Conservation (phyloP, 2,113 vertebrate genomes). For the Pachycephala philippinensis region DNA sequence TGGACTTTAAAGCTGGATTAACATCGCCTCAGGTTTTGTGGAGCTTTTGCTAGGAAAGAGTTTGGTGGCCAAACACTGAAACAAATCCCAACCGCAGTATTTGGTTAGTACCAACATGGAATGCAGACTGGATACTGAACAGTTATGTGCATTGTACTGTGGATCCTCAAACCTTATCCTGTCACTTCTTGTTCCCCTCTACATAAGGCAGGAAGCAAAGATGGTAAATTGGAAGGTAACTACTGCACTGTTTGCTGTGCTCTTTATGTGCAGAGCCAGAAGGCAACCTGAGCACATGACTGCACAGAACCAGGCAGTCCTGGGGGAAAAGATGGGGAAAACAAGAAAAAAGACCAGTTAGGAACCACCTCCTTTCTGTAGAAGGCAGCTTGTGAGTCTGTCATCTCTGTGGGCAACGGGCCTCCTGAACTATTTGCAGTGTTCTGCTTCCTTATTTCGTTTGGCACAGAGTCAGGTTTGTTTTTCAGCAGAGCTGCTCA, state of each 20-base stretch:
- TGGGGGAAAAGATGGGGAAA: neutral
- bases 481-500: constrained; percentile 47
- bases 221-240: neutral
- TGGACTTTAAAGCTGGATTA: neutral
- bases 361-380: neutral
- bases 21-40: neutral
- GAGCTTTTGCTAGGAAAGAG: neutral
- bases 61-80: neutral
- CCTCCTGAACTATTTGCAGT: constrained; percentile 11
- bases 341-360: neutral
- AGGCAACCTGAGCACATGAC: neutral
- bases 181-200: neutral
- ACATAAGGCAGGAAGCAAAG: neutral
- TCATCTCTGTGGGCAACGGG: neutral
- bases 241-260: neutral
- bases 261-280: neutral
- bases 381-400: neutral
- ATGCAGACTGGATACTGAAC: neutral
- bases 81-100: neutral
- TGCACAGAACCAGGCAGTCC: neutral
- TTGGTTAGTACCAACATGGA: neutral
- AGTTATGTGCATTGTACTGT: neutral
- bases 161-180: neutral
- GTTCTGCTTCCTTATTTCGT: constrained; percentile 52
- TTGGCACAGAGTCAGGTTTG: constrained; percentile 55